These are phyloP conservation scores for Magallana gigas DNA, from an alignment of 1,140 invertebrate genomes.

Conservation along the genomic window DNA sequence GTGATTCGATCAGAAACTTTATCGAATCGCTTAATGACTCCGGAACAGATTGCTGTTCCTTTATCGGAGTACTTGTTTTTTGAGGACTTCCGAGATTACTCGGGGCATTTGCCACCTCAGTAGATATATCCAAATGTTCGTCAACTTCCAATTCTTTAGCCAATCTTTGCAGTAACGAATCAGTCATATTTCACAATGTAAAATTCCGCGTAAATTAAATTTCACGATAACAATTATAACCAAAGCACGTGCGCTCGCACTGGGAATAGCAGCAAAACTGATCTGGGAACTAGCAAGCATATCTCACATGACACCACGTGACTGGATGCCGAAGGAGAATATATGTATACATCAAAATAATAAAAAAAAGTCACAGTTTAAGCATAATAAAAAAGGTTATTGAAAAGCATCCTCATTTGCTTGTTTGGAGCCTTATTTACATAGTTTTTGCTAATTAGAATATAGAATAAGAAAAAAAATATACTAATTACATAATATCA, in stretches of 20 bases:
- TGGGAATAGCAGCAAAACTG: slow-evolving; percentile 6
- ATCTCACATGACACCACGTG: no score
- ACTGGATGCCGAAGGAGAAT: no score
- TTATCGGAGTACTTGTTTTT: background rate
- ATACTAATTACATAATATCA: no score
- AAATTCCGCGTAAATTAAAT: background rate
- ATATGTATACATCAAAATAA: no score
- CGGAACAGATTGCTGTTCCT: slow-evolving; percentile 38
- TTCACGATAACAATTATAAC: background rate
- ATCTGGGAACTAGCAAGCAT: background rate
- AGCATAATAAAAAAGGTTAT: no score
- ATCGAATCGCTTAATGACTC: background rate
- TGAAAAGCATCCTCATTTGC: no score
- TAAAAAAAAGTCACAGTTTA: no score
- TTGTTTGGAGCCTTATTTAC: no score
- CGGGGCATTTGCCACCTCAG: background rate
- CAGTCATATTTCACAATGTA: background rate
- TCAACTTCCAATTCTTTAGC: background rate
- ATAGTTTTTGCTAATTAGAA: no score
- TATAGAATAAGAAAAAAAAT: no score
- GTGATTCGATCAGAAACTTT: background rate
- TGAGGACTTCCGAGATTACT: background rate
- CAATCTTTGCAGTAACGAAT: slow-evolving; percentile 7
- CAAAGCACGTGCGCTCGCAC: background rate
- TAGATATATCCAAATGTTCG: background rate